These are phyloP conservation scores for Pangasius sanitwongsei DNA, from an alignment of 2,797 vertebrate species.

Conservation along the genomic window DNA sequence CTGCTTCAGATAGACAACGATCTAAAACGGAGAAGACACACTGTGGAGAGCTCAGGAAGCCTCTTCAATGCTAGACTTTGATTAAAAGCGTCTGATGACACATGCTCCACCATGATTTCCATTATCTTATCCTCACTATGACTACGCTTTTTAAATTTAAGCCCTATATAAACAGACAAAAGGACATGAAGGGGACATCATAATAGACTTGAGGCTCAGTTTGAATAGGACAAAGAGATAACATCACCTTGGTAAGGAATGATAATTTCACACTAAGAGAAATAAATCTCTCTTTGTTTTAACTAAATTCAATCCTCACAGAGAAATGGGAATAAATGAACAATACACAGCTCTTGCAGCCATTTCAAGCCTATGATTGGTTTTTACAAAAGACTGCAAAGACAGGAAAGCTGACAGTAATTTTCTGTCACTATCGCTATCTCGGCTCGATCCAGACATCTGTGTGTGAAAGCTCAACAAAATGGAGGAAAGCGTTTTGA, in stretches of 20 bases:
- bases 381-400: neutral
- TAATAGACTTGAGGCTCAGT: neutral
- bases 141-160: neutral
- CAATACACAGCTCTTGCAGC: neutral
- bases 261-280: neutral
- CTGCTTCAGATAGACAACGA: slow-evolving; percentile 24
- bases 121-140: slow-evolving; percentile 17
- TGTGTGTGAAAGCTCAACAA: neutral
- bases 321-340: neutral
- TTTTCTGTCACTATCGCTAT: neutral
- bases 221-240: neutral
- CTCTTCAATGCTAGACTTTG: slow-evolving; percentile 5
- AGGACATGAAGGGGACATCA: neutral
- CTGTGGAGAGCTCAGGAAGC: slow-evolving; percentile 8
- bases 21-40: slow-evolving; percentile 23
- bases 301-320: neutral
- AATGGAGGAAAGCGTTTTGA: neutral
- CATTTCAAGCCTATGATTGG: neutral
- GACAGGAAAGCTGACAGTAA: slow-evolving; percentile 25
- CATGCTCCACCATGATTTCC: slow-evolving; percentile 28
- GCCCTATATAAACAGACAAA: slow-evolving; percentile 16
- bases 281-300: neutral
- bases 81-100: slow-evolving; percentile 38
- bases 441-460: slow-evolving; percentile 5
- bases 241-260: neutral